Conservation (phyloP, 2,797 vertebrate species). For the Siniperca undulata region DNA sequence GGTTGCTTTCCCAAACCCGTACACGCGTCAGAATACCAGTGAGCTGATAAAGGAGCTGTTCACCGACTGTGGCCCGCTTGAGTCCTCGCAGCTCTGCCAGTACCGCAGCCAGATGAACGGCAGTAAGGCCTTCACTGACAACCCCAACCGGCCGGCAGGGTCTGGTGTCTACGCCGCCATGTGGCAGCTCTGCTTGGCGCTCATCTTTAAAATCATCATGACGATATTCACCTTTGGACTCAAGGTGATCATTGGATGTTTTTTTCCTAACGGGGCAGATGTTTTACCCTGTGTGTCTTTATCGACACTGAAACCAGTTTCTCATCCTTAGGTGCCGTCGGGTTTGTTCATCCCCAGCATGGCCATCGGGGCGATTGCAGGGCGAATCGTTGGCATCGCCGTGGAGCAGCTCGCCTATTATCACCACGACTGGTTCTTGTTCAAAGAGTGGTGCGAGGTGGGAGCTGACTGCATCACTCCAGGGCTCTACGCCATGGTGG, state of each 20-base stretch:
- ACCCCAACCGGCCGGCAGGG: conserved; percentile 91
- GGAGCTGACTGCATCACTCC: conserved; percentile 99
- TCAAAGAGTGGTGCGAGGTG: conserved; percentile 98
- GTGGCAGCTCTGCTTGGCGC: conserved; percentile 97
- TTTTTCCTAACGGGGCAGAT: rapidly evolving
- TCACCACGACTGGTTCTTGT: conserved; percentile 99
- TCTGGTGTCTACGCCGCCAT: conserved; percentile 96
- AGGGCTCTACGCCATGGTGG: conserved; percentile 99
- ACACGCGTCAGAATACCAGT: conserved; percentile 97
- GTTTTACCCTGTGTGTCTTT: rapidly evolving
- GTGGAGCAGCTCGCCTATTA: conserved; percentile 98
- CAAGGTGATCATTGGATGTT: conserved; percentile 86
- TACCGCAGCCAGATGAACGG: conserved; percentile 97
- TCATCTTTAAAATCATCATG: conserved; percentile 99
- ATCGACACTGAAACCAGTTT: neutral
- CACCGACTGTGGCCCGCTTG: conserved; percentile 96
- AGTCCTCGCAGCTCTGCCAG: conserved; percentile 97
- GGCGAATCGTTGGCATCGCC: conserved; percentile 97
- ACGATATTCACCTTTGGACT: conserved; percentile 99
- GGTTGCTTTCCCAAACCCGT: conserved; percentile 97
- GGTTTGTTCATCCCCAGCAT: conserved; percentile 99
- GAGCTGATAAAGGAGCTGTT: conserved; percentile 99
- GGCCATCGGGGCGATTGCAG: conserved; percentile 98
- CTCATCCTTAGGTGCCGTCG: conserved; percentile 90
- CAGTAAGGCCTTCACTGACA: conserved; percentile 91